Evolutionary conservation across 2,113 vertebrate species (phyloP).

Genomic region (Pedionomus torquatus): DNA sequence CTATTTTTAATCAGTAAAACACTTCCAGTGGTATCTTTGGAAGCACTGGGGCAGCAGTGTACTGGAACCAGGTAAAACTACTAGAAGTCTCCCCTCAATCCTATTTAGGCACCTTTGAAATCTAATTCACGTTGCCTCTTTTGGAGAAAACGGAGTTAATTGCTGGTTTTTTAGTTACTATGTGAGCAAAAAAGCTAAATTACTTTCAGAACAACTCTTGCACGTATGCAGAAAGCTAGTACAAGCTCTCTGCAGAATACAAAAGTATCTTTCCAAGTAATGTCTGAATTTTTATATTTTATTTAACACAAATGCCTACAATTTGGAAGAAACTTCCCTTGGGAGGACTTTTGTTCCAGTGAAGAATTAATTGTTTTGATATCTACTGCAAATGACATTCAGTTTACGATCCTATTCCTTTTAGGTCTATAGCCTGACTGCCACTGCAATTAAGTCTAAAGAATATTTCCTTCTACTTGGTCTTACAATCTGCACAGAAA

Average conservation of each 20-base stretch:
- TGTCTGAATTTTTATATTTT: neutral
- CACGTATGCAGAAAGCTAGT: neutral
- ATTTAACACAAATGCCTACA: neutral
- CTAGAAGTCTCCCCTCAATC: neutral
- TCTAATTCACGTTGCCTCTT: neutral
- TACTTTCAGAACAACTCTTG: neutral
- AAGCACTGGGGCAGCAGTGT: neutral
- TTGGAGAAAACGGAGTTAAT: neutral
- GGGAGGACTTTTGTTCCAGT: neutral
- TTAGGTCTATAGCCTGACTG: neutral
- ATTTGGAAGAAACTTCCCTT: neutral
- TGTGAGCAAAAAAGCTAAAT: neutral
- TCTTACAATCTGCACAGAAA: neutral
- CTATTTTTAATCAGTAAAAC: neutral
- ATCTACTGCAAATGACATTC: neutral
- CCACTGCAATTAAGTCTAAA: neutral
- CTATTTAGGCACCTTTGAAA: neutral
- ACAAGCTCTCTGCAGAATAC: neutral
- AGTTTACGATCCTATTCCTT: neutral
- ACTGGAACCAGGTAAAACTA: neutral
- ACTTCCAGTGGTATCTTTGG: neutral
- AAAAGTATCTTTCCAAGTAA: neutral
- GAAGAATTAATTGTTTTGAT: neutral
- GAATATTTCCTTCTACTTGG: neutral
- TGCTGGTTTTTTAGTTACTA: neutral